These are phyloP conservation scores for Antitype chi DNA, from an alignment of 2,888 invertebrate genomes.

Conservation along the genomic window DNA sequence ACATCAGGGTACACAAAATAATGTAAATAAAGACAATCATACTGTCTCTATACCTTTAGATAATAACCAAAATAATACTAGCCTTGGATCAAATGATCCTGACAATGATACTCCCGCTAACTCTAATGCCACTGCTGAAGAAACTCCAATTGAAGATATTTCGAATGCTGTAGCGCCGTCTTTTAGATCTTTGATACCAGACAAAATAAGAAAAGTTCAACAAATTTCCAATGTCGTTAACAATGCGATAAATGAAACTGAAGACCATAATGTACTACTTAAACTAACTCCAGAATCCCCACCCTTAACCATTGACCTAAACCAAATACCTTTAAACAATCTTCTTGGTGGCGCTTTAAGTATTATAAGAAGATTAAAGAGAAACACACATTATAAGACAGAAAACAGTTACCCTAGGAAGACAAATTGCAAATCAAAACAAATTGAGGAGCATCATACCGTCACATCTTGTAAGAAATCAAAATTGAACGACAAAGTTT, in stretches of 20 bases:
- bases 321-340: conserved; percentile 22
- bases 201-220: conserved; percentile 4
- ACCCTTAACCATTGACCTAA: background rate
- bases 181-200: conserved; percentile 1
- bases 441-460: background rate
- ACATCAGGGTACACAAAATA: background rate
- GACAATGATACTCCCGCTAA: background rate
- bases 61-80: background rate
- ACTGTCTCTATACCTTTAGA: background rate
- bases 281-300: background rate
- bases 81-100: background rate
- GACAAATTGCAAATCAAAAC: background rate
- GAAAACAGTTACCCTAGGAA: background rate
- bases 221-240: background rate
- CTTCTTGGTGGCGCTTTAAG: conserved; percentile 10
- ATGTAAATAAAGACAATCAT: no score
- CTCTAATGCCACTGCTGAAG: background rate
- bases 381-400: background rate
- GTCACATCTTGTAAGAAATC: background rate
- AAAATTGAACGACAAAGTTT: background rate
- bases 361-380: conserved; percentile 37
- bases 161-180: background rate
- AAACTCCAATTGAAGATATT: background rate
- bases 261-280: background rate
- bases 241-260: background rate